Percentiles rank a stretch among this genome's conserved stretches.
These are phyloP conservation scores for Lepidonotus clava DNA, from an alignment of 2,888 invertebrate species.

Conservation along the genomic window DNA sequence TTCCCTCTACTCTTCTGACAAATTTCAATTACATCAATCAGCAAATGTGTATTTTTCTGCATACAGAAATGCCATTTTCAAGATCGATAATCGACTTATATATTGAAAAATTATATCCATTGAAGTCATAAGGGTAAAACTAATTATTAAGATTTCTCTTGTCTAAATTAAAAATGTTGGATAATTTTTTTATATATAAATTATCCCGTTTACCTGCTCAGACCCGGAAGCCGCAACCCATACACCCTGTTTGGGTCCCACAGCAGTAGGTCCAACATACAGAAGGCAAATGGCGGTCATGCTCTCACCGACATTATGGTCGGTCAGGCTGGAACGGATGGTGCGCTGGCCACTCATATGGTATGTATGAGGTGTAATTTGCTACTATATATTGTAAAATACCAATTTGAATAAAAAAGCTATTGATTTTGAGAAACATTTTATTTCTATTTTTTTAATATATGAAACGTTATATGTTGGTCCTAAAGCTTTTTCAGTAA, in stretches of 20 bases:
- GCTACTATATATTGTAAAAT: too few relatives aligned
- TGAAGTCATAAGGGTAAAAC: not conserved
- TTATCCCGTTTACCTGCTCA: not conserved
- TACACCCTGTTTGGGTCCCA: not conserved
- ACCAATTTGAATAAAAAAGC: too few relatives aligned
- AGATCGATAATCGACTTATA: too few relatives aligned
- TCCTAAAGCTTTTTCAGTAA: too few relatives aligned
- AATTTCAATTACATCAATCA: not conserved
- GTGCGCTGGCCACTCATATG: conserved; percentile 7
- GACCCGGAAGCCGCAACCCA: not conserved
- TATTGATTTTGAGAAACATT: too few relatives aligned
- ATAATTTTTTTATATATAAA: too few relatives aligned
- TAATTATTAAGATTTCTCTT: not conserved
- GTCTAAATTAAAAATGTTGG: not conserved
- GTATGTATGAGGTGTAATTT: not conserved
- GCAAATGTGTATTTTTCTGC: not conserved
- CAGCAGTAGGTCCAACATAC: not conserved
- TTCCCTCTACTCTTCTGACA: not conserved
- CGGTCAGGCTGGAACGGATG: not conserved
- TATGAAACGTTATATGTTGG: too few relatives aligned
- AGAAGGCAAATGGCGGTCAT: not conserved
- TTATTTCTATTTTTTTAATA: too few relatives aligned
- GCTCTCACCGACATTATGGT: not conserved
- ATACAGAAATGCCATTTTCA: too few relatives aligned
- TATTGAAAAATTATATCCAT: too few relatives aligned